A percentile compares a stretch with the other conserved stretches of the same genome.
Evolutionary conservation across 2,888 invertebrate genomes (phyloP).

Genomic region (Eilema sororculum): DNA sequence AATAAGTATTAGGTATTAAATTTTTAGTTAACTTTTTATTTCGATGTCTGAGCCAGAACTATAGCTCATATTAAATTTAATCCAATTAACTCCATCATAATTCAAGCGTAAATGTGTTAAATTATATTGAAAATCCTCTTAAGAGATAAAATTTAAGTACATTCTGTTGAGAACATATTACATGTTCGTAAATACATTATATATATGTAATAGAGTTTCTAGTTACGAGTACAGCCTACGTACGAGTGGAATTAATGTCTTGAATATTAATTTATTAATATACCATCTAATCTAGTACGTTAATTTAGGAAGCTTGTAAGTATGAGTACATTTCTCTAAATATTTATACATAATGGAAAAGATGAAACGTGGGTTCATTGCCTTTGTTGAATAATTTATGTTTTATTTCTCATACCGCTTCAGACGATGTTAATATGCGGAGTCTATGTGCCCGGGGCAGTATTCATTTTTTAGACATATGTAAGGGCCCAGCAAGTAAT

Average conservation of each 20-base stretch:
- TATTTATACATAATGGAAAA: conserved; percentile 75
- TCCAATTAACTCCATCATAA: background rate
- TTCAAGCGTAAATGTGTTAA: conserved; percentile 12
- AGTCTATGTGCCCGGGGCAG: conserved; percentile 63
- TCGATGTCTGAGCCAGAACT: background rate
- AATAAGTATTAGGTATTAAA: background rate
- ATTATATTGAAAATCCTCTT: conserved; percentile 15
- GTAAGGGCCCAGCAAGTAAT: conserved; percentile 46
- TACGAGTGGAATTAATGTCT: conserved; percentile 40
- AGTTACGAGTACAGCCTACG: conserved; percentile 21
- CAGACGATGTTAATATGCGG: conserved; percentile 60
- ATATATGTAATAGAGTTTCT: conserved; percentile 27
- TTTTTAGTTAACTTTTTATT: background rate
- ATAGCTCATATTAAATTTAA: background rate
- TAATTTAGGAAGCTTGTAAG: conserved; percentile 70
- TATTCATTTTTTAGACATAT: conserved; percentile 63
- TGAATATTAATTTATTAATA: conserved; percentile 47
- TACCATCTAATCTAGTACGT: conserved; percentile 58
- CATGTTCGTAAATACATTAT: conserved; percentile 9
- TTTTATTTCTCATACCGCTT: conserved; percentile 70
- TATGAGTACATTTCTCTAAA: conserved; percentile 62
- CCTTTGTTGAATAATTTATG: conserved; percentile 81
- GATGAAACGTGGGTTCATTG: conserved; percentile 75
- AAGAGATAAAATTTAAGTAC: conserved; percentile 27
- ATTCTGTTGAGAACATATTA: conserved; percentile 31